Conservation (phyloP, 2,113 vertebrate species). For the Irena cyanogastra region DNA sequence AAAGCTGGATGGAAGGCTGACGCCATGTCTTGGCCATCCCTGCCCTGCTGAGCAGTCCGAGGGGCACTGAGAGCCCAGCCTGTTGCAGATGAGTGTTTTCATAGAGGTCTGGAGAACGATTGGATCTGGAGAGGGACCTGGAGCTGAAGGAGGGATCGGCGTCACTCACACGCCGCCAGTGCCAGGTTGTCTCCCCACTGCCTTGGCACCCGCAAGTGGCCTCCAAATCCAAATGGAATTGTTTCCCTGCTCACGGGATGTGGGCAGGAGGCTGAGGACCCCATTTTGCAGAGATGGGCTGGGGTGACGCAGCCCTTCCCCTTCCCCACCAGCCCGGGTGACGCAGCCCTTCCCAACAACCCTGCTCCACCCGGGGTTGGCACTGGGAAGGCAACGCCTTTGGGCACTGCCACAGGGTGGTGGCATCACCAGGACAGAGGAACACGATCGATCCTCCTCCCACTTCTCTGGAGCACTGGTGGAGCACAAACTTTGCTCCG, state of each 20-base stretch:
- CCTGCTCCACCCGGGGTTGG: not conserved
- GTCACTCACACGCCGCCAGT: accelerated
- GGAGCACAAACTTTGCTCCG: not conserved
- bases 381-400: not conserved
- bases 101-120: not conserved
- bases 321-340: not conserved
- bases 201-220: not conserved
- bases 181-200: not conserved
- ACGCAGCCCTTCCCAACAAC: not conserved
- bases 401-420: not conserved
- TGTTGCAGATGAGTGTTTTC: accelerated
- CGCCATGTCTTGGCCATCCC: accelerated
- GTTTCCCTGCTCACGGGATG: not conserved
- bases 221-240: not conserved
- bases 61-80: not conserved
- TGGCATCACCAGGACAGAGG: not conserved
- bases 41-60: not conserved
- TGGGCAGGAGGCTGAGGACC: not conserved
- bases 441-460: not conserved
- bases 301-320: not conserved
- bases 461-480: not conserved
- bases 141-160: not conserved
- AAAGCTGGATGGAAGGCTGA: too few relatives aligned
- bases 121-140: not conserved
- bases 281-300: not conserved